Conservation (phyloP, 2,888 invertebrate genomes). For the Agrochola litura region DNA sequence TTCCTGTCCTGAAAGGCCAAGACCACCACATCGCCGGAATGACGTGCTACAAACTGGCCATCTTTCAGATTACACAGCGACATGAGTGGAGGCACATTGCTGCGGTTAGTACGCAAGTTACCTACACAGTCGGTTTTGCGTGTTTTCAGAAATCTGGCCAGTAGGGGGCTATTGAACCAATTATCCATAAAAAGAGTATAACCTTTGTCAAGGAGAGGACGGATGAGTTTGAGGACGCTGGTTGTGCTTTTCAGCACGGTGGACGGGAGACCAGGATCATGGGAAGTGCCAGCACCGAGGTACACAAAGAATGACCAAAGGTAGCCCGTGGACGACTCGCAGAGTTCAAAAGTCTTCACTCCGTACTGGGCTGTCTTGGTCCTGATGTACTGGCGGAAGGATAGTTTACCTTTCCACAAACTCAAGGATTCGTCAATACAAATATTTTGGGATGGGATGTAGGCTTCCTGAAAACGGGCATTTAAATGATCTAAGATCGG, state of each 20-base stretch:
- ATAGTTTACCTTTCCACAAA: conserved; percentile 1
- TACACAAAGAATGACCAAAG: conserved; percentile 10
- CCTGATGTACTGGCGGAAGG: background rate
- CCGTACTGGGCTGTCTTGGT: background rate
- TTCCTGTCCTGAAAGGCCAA: conserved; percentile 11
- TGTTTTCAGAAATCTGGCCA: conserved; percentile 4
- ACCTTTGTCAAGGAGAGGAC: conserved; percentile 14
- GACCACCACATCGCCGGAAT: conserved; percentile 6
- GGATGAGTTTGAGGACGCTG: background rate
- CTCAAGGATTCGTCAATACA: background rate
- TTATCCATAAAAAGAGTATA: conserved; percentile 3
- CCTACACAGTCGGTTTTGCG: background rate
- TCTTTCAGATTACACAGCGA: background rate
- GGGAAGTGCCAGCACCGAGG: background rate
- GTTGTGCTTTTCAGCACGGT: background rate
- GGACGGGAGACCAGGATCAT: background rate
- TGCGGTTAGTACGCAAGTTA: background rate
- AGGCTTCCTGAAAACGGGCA: background rate
- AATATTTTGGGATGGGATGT: conserved; percentile 10
- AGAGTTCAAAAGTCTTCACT: conserved; percentile 7
- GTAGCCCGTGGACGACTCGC: conserved; percentile 19
- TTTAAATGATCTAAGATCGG: conserved; percentile 9
- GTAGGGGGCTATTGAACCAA: background rate
- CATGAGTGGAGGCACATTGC: conserved; percentile 1
- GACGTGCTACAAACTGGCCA: conserved; percentile 11